Evolutionary conservation across 1,140 invertebrate species (phyloP), one percentile per base, ranked within the genome.

Genomic region (Drosophila kepulauana): DNA sequence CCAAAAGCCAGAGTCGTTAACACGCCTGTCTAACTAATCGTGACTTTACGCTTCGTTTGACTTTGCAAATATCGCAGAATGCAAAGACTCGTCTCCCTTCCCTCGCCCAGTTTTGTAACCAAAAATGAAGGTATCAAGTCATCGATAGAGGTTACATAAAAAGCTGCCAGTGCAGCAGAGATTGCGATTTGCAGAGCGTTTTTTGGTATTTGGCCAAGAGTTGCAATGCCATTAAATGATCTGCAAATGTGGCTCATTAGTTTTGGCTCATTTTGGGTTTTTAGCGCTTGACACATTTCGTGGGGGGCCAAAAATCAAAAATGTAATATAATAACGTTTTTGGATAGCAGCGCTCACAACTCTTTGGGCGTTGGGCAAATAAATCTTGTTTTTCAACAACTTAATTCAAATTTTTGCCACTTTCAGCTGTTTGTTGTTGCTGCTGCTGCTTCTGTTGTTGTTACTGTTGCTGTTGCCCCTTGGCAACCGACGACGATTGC

Each of bases 1-100:
- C 66, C 72, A 66, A 63, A 76, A 76, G 77, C 67, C 74, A 52
- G 62, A 76, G 78, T 89, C 86, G 85, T 88, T 88, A 88, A 88
- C 85, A 89, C 86, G 90, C 84, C 91, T 91, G 90, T 91, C 91
- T 91, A 91, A 91, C 91, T 91, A 91, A 91, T 91, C 91, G 91
- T 91, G 91, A 91, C 90, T 91, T 91, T 91, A 90, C 86, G 90
- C 91, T 91, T 91, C 90, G 91, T 90, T 91, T 86, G 89, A 91
- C 82, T 91, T 91, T 87, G 79, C 90, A 91, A 87, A 91, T 85
- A 91, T 85, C 86, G 86, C 78, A 75, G 67, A 81, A 87, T 84
- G 69, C 61, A 78, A 69, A 77, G 51, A 25, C 62, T 46, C 58
- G 70, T 49, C 63, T 48, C 16, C 46, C 10, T 8, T 33, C 20